Evolutionary conservation across 2,797 vertebrate species (phyloP).

Genomic region (Neostethus bicornis): DNA sequence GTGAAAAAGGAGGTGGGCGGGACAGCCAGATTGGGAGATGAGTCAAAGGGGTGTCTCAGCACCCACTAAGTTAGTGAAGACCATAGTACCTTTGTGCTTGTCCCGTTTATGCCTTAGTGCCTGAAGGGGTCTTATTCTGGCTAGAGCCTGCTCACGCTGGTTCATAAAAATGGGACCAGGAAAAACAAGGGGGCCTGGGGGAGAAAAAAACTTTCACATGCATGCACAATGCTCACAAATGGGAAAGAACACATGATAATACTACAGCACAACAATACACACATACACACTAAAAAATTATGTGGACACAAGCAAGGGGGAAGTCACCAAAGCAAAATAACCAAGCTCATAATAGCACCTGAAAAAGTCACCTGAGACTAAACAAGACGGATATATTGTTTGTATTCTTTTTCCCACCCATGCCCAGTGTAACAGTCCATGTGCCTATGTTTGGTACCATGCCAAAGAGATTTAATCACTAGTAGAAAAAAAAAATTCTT

Average conservation of each 20-base stretch:
- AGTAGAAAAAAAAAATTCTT: slow-evolving; percentile 4
- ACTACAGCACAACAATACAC: slow-evolving; percentile 78
- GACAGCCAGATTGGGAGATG: slow-evolving; percentile 74
- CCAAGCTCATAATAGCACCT: slow-evolving; percentile 56
- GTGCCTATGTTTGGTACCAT: slow-evolving; percentile 15
- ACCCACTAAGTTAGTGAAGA: slow-evolving; percentile 89
- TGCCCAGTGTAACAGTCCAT: slow-evolving; percentile 14
- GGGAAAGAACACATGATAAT: slow-evolving; percentile 80
- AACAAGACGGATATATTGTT: slow-evolving; percentile 25
- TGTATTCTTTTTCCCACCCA: slow-evolving; percentile 10
- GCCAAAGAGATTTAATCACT: slow-evolving; percentile 10
- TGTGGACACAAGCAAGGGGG: slow-evolving; percentile 63
- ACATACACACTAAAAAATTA: slow-evolving; percentile 64
- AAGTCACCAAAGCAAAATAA: slow-evolving; percentile 67
- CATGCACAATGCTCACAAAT: slow-evolving; percentile 96
- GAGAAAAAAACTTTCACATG: slow-evolving; percentile 99
- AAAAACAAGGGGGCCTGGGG: slow-evolving; percentile 99
- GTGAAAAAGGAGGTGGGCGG: slow-evolving; percentile 77
- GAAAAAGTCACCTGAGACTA: slow-evolving; percentile 23
- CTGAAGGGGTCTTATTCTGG: slow-evolving; percentile 99
- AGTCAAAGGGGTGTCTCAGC: slow-evolving; percentile 79
- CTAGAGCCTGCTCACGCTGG: slow-evolving; percentile 99
- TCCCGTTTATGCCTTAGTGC: slow-evolving; percentile 99
- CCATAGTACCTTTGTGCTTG: slow-evolving; percentile 99
- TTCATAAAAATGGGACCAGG: slow-evolving; percentile 99